These are phyloP conservation scores for Varanus komodoensis DNA, from an alignment of 2,113 vertebrate species.

Conservation along the genomic window DNA sequence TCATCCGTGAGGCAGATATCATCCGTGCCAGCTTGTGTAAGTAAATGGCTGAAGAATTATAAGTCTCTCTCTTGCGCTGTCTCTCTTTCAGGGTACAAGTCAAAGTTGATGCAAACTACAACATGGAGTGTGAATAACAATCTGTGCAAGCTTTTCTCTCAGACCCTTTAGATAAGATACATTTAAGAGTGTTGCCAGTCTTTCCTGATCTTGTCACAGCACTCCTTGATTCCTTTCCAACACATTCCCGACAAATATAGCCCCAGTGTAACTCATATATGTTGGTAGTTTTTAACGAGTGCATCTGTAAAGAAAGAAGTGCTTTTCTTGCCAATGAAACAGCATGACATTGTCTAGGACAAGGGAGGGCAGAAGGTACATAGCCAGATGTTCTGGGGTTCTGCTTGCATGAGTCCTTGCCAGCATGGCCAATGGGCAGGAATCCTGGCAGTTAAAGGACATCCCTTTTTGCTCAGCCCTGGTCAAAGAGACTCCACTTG, in stretches of 20 bases:
- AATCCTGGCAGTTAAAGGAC: neutral
- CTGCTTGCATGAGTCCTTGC: too few species aligned
- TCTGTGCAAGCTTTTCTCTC: neutral
- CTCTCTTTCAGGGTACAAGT: neutral
- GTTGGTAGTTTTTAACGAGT: neutral
- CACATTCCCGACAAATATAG: neutral
- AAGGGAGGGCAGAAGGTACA: too few species aligned
- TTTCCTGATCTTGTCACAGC: neutral
- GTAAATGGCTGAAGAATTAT: neutral
- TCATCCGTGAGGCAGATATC: constrained; percentile 48
- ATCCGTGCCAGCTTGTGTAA: constrained; percentile 52
- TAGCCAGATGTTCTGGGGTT: too few species aligned
- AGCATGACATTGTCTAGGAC: neutral
- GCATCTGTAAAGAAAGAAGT: neutral
- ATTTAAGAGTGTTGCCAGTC: neutral
- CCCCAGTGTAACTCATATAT: neutral
- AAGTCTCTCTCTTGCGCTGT: neutral
- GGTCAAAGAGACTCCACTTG: neutral
- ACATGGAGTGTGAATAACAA: neutral
- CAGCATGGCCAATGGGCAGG: too few species aligned
- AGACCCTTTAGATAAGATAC: neutral
- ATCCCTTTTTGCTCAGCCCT: too few species aligned
- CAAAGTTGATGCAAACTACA: neutral
- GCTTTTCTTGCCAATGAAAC: neutral
- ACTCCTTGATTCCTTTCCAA: neutral